These are phyloP conservation scores for Baronia brevicornis DNA, from an alignment of 2,888 invertebrate genomes.

Conservation along the genomic window DNA sequence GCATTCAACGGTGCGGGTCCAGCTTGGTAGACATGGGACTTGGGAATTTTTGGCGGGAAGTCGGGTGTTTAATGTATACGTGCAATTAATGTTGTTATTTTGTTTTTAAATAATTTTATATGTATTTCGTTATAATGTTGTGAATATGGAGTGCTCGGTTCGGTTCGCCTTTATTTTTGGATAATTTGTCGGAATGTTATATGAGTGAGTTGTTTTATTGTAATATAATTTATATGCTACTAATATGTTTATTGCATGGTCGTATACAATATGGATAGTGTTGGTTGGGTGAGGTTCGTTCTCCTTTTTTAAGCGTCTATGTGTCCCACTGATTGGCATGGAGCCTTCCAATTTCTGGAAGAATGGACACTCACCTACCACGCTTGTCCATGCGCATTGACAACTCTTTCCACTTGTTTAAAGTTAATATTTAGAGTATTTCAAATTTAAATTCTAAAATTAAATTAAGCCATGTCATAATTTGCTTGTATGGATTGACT, in stretches of 20 bases:
- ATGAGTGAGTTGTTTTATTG: slow-evolving; percentile 44
- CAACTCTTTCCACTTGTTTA: too few relatives aligned
- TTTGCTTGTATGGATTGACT: too few relatives aligned
- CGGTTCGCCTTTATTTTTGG: slow-evolving; percentile 32
- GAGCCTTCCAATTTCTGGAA: too few relatives aligned
- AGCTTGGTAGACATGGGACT: slow-evolving; percentile 33
- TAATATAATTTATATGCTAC: neutral
- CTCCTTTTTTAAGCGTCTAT: too few relatives aligned
- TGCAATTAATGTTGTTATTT: slow-evolving; percentile 22
- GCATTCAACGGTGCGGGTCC: slow-evolving; percentile 40
- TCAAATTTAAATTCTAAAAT: too few relatives aligned
- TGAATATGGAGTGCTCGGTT: slow-evolving; percentile 44
- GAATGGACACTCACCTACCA: too few relatives aligned
- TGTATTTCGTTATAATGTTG: slow-evolving; percentile 12
- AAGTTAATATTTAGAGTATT: too few relatives aligned
- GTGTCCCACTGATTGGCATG: too few relatives aligned
- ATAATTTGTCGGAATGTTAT: slow-evolving; percentile 58
- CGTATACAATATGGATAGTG: slow-evolving; percentile 1
- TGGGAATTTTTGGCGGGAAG: slow-evolving; percentile 56
- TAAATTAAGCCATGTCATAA: too few relatives aligned
- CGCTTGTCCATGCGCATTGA: too few relatives aligned
- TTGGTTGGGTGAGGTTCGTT: too few relatives aligned
- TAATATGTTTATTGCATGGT: neutral
- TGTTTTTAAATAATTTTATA: slow-evolving; percentile 26
- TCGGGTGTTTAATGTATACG: slow-evolving; percentile 42